Conservation (phyloP, 2,113 vertebrate species). For the Phrynocephalus versicolor region DNA sequence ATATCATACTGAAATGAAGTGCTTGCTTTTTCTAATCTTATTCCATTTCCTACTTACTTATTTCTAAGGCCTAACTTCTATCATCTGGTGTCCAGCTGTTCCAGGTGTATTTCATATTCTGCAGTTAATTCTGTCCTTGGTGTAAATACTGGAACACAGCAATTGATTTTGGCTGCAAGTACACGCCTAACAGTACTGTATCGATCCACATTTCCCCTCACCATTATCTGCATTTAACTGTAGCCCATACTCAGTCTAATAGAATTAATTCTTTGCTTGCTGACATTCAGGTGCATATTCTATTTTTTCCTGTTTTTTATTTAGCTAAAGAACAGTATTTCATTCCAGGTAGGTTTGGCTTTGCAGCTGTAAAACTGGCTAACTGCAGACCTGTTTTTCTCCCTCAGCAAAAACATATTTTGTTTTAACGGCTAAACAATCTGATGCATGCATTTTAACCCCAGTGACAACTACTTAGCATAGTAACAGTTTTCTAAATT, state of each 20-base stretch:
- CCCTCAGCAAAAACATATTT: constrained; percentile 51
- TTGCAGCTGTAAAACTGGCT: constrained; percentile 75
- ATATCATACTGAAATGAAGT: constrained; percentile 56
- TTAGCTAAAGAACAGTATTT: constrained; percentile 99
- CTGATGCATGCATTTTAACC: constrained; percentile 75
- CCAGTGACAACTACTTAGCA: constrained; percentile 54
- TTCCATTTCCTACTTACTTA: constrained; percentile 63
- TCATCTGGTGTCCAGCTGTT: constrained; percentile 67
- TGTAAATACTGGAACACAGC: constrained; percentile 52
- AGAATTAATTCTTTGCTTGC: constrained; percentile 77
- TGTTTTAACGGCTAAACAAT: constrained; percentile 65
- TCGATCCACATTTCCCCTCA: constrained; percentile 59
- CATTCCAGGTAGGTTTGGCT: constrained; percentile 97
- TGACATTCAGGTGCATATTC: constrained; percentile 87
- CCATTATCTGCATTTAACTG: constrained; percentile 68
- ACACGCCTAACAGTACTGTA: constrained; percentile 58
- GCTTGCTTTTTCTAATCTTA: constrained; percentile 65
- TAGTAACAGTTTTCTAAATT: constrained; percentile 58
- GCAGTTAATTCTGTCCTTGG: constrained; percentile 64
- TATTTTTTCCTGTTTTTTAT: constrained; percentile 81
- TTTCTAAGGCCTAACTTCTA: constrained; percentile 62
- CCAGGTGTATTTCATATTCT: constrained; percentile 65
- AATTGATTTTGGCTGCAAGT: constrained; percentile 50
- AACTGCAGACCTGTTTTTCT: constrained; percentile 68
- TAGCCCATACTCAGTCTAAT: constrained; percentile 75